Percentiles rank a stretch among this genome's conserved stretches.
Evolutionary conservation across 2,888 invertebrate species (phyloP).

Genomic region (Drosophila demipolita): DNA sequence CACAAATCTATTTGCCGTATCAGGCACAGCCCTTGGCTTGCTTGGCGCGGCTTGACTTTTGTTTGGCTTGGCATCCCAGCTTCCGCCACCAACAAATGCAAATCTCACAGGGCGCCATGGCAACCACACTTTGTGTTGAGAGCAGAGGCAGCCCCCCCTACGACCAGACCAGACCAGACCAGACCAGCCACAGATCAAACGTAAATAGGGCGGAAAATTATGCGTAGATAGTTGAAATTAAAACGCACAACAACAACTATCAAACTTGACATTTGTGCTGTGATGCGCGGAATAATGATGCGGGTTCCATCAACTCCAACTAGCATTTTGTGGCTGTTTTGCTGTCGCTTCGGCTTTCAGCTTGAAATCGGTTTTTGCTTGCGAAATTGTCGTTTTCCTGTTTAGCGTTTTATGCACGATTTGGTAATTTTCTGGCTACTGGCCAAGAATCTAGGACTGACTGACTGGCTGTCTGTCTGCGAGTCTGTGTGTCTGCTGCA

Average conservation of each 20-base stretch:
- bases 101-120: conserved; percentile 61
- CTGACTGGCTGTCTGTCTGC: conserved; percentile 8
- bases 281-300: conserved; percentile 27
- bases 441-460: conserved; percentile 52
- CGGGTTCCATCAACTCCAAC: conserved; percentile 18
- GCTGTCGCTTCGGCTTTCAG: conserved; percentile 21
- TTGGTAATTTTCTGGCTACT: conserved; percentile 72
- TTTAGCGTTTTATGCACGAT: conserved; percentile 64
- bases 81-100: conserved; percentile 57
- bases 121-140: conserved; percentile 47
- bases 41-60: conserved; percentile 14
- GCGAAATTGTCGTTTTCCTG: conserved; percentile 73
- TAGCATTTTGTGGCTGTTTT: conserved; percentile 9
- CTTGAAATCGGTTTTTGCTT: conserved; percentile 48
- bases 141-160: neutral
- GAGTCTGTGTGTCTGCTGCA: conserved; percentile 1
- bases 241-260: conserved; percentile 37
- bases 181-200: conserved; percentile 36
- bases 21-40: conserved; percentile 37
- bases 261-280: conserved; percentile 55
- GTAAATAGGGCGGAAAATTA: conserved; percentile 78
- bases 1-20: conserved; percentile 50
- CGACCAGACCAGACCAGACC: neutral
- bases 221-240: conserved; percentile 60
- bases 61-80: conserved; percentile 22